phyloP scores from a whole-genome alignment of 53 echinoderm and acorn worm species.

The Luidia sarsii region DNA sequence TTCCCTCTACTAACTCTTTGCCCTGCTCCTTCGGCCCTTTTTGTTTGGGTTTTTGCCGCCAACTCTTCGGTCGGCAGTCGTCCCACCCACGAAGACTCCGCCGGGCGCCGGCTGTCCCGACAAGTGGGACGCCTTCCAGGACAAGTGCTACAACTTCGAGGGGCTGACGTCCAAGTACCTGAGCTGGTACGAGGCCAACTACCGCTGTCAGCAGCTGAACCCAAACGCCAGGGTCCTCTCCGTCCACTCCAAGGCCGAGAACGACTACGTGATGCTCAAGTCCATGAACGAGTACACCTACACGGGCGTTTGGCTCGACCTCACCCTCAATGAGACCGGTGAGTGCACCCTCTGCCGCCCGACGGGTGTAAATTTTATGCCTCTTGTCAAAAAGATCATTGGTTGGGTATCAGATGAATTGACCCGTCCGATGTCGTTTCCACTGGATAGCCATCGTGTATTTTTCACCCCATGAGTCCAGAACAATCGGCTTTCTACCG shows the following conservation, averaged over 20 bases:
- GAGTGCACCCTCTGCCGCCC: neutral
- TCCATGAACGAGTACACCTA: neutral
- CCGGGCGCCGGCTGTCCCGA: conserved; percentile 44
- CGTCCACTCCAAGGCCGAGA: conserved; percentile 75
- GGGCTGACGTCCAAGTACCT: neutral
- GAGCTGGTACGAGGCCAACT: conserved; percentile 59
- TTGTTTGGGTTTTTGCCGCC: no score
- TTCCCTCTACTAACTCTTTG: no score
- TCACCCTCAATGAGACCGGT: conserved; percentile 5
- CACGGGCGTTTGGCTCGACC: neutral
- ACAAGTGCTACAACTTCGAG: conserved; percentile 61
- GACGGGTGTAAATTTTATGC: no score
- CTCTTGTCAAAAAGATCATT: no score
- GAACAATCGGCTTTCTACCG: no score
- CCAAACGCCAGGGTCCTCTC: conserved; percentile 61
- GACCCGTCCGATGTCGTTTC: no score
- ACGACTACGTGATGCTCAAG: conserved; percentile 57
- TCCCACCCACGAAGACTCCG: conserved; percentile 47
- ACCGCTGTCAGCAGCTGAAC: conserved; percentile 30
- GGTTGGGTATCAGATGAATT: no score
- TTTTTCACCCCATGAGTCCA: no score
- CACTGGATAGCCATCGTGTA: no score
- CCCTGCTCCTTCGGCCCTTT: no score
- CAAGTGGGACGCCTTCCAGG: conserved; percentile 34
- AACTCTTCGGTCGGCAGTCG: no score